These are phyloP conservation scores for Sialia sialis DNA, from an alignment of 2,113 vertebrate species.

Conservation along the genomic window DNA sequence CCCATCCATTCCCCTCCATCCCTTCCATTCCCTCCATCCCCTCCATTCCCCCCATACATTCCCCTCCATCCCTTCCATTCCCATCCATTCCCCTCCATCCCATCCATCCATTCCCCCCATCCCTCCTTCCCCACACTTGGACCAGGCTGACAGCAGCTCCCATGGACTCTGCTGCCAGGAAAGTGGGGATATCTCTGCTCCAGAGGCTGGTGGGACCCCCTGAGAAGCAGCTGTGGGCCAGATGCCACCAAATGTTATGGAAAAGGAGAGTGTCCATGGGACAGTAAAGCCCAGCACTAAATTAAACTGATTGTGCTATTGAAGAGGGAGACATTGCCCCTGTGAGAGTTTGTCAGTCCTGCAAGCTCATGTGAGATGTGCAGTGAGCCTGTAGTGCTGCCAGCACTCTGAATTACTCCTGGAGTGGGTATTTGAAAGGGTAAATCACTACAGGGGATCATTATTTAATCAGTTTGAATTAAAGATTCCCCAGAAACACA, in stretches of 20 bases:
- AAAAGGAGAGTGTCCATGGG: neutral
- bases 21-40: no score
- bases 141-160: neutral
- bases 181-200: neutral
- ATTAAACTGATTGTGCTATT: neutral
- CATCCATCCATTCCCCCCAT: neutral
- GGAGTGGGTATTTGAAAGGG: neutral
- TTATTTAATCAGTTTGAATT: neutral
- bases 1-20: no score
- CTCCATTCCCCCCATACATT: no score
- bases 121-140: neutral
- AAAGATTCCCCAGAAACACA: neutral
- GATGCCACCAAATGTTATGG: neutral
- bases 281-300: neutral
- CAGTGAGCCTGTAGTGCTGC: neutral
- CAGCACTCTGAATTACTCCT: neutral
- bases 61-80: neutral
- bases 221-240: neutral
- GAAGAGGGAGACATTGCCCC: neutral
- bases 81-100: neutral
- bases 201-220: neutral
- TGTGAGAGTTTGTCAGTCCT: neutral
- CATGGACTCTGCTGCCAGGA: neutral
- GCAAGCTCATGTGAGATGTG: neutral
- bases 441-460: neutral